These are phyloP conservation scores for Cyrtorhinus lividipennis DNA, from an alignment of 1,140 invertebrate genomes.

Conservation along the genomic window DNA sequence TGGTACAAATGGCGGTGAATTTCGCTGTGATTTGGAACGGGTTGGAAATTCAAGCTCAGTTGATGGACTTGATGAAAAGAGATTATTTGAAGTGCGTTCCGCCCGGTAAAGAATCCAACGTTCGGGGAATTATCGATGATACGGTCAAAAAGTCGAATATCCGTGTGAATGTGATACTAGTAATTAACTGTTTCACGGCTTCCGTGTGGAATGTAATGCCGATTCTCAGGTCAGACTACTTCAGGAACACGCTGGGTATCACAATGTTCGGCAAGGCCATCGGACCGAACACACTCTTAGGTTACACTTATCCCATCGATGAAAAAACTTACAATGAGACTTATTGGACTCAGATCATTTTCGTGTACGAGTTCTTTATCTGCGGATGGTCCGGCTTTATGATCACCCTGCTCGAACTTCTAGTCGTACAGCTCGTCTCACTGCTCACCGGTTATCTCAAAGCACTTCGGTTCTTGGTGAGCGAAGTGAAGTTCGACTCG, in stretches of 20 bases:
- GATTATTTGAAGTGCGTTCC: neutral
- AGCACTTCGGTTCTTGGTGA: neutral
- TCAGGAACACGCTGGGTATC: neutral
- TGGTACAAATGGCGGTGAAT: neutral
- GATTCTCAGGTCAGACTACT: neutral
- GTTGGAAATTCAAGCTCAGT: neutral
- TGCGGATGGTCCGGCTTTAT: neutral
- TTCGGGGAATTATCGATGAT: neutral
- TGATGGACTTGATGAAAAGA: neutral
- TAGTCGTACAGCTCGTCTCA: neutral
- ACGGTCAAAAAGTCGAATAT: neutral
- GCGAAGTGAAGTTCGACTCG: neutral
- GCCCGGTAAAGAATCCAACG: neutral
- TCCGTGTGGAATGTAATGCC: neutral
- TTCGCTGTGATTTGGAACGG: neutral
- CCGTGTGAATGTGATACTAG: neutral
- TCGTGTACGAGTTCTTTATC: neutral
- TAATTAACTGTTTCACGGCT: neutral
- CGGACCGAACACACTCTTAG: neutral
- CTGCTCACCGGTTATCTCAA: neutral
- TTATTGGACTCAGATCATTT: neutral
- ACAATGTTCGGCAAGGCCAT: neutral
- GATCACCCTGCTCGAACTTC: neutral
- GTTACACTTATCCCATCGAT: neutral
- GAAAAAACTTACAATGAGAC: neutral